Percentiles rank a stretch among this genome's conserved stretches.
Conservation (phyloP, 2,888 invertebrate genomes). For the Dinocampus coccinellae region DNA sequence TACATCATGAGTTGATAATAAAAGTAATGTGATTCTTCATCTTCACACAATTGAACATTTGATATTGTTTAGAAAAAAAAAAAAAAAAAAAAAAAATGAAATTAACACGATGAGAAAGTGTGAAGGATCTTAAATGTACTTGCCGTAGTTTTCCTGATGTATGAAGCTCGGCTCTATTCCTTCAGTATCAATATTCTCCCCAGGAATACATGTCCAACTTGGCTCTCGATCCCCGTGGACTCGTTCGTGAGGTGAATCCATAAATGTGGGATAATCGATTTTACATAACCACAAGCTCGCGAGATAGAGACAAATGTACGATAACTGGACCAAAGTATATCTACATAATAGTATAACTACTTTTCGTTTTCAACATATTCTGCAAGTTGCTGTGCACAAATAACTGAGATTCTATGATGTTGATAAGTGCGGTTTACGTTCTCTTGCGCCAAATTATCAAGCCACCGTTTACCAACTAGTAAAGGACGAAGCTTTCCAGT, state of each 20-base stretch:
- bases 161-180: background rate
- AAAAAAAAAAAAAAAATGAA: no score
- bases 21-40: no score
- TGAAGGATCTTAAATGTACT: background rate
- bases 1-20: background rate
- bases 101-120: background rate
- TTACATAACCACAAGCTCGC: slow-evolving; percentile 12
- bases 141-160: background rate
- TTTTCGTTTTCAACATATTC: background rate
- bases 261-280: slow-evolving; percentile 40
- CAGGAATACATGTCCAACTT: slow-evolving; percentile 21
- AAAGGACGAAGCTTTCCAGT: no score
- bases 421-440: slow-evolving; percentile 4
- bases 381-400: background rate
- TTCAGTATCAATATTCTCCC: slow-evolving; percentile 34
- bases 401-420: background rate
- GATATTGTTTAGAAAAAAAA: background rate
- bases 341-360: background rate
- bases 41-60: no score
- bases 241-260: slow-evolving; percentile 40
- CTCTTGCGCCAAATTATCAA: slow-evolving; percentile 46
- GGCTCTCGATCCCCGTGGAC: background rate
- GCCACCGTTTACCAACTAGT: slow-evolving; percentile 37
- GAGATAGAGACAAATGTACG: background rate
- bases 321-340: background rate